phyloP scores from a whole-genome alignment of 2,797 vertebrate species.

The Pachyuromys duprasi region DNA sequence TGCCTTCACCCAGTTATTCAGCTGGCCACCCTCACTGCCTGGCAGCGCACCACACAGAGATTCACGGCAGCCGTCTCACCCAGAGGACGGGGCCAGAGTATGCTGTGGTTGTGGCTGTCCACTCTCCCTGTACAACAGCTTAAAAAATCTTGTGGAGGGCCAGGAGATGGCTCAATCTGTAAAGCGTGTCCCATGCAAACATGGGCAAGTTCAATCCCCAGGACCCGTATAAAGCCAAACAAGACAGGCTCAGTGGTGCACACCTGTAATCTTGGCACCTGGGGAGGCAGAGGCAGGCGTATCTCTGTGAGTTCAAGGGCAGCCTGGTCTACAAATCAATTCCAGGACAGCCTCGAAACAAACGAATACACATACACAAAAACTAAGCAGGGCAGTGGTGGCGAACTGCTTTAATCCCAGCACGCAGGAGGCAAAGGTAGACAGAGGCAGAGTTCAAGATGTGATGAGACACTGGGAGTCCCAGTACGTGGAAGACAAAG shows the following conservation, averaged over 20 bases:
- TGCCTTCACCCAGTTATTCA: background rate
- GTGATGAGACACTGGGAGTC: background rate
- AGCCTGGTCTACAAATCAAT: too few species aligned
- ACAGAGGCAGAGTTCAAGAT: background rate
- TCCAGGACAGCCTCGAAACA: too few species aligned
- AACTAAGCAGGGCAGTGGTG: background rate
- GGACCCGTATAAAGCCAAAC: background rate
- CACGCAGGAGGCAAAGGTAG: background rate
- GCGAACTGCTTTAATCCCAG: background rate
- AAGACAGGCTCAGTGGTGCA: too few species aligned
- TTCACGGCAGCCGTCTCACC: background rate
- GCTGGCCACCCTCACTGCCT: background rate
- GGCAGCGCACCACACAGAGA: accelerated
- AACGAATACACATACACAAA: background rate
- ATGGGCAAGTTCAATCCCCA: background rate
- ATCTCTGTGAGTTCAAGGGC: too few species aligned
- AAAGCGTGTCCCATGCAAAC: background rate
- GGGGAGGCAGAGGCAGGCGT: too few species aligned
- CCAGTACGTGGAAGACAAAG: background rate
- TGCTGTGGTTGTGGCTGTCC: background rate
- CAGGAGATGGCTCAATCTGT: background rate
- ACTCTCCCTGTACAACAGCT: background rate
- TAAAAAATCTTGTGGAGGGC: background rate
- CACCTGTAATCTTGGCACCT: too few species aligned
- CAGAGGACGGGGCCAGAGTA: background rate